These are phyloP conservation scores for Drosophila kuntzei DNA, from an alignment of 2,888 invertebrate genomes.

Conservation along the genomic window DNA sequence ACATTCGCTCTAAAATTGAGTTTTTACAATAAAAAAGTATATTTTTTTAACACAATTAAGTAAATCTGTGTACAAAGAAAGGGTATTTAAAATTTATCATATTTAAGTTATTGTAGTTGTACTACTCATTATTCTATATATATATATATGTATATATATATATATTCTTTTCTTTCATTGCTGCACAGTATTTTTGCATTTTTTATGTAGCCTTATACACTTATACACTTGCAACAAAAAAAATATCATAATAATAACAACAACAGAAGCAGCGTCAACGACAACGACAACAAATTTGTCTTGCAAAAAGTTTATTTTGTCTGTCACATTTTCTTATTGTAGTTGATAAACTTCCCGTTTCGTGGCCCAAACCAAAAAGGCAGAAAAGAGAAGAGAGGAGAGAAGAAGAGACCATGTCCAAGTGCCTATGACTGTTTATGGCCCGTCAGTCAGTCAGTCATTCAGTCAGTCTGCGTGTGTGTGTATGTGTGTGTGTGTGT, in stretches of 20 bases:
- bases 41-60: no score
- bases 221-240: constrained; percentile 53
- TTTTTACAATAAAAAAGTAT: no score
- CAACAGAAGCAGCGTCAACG: constrained; percentile 23
- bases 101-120: not conserved
- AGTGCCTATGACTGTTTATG: constrained; percentile 79
- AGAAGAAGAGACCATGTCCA: constrained; percentile 63
- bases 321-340: constrained; percentile 80
- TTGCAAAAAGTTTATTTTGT: constrained; percentile 62
- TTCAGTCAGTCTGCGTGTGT: constrained; percentile 11
- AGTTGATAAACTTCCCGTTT: constrained; percentile 74
- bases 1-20: no score
- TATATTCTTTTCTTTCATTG: constrained; percentile 17
- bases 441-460: constrained; percentile 61
- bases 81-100: not conserved
- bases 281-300: constrained; percentile 58
- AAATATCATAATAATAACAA: constrained; percentile 39
- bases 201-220: constrained; percentile 55
- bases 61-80: not conserved
- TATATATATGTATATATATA: constrained; percentile 5
- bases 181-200: constrained; percentile 61
- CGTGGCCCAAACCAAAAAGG: constrained; percentile 47
- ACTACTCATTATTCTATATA: constrained; percentile 5
- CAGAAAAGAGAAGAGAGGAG: not conserved
- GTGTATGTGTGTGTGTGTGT: constrained; percentile 24